Conservation (phyloP, 2,797 vertebrate species). For the Schizothorax lantsangensis region DNA sequence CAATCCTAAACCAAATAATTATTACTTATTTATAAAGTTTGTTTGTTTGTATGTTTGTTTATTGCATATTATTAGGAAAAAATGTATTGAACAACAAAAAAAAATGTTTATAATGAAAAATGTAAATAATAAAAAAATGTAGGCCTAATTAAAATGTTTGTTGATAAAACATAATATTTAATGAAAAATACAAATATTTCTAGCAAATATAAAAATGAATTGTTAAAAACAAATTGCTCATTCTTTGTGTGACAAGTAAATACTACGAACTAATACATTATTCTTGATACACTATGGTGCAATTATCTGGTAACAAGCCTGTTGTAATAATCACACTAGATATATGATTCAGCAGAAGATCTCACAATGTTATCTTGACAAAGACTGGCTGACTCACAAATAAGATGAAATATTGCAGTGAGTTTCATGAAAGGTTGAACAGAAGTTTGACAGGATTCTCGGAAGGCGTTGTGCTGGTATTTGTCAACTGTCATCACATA, state of each 20-base stretch:
- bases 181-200: no score
- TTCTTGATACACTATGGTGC: background rate
- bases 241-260: background rate
- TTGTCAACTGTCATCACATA: conserved; percentile 16
- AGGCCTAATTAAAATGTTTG: no score
- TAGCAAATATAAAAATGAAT: no score
- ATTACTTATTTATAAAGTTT: no score
- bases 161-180: no score
- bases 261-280: background rate
- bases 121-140: no score
- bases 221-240: no score
- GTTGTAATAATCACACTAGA: background rate
- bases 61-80: no score
- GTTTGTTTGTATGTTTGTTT: no score
- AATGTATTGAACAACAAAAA: no score
- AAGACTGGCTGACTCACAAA: background rate
- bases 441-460: background rate
- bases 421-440: background rate
- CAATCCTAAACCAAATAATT: no score
- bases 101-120: no score
- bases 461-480: background rate
- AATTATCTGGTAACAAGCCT: background rate
- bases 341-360: background rate
- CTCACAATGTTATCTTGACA: background rate
- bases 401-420: background rate